These are phyloP conservation scores for Didymodactylos carnosus DNA, from an alignment of 2,888 invertebrate genomes.

Conservation along the genomic window DNA sequence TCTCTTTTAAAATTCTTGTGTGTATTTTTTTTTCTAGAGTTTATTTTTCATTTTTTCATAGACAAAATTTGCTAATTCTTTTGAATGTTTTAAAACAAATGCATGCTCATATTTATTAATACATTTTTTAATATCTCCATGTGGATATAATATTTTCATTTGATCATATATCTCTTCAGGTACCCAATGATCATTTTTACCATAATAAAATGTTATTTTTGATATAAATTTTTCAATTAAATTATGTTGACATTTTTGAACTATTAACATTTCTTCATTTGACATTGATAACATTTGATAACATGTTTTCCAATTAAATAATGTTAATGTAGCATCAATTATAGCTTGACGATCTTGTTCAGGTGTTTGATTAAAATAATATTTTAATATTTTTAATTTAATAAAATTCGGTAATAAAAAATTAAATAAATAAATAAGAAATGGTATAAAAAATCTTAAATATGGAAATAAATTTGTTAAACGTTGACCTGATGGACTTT, in stretches of 20 bases:
- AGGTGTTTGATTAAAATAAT: neutral
- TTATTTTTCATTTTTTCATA: constrained; percentile 23
- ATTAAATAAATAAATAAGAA: neutral
- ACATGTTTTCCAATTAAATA: constrained; percentile 5
- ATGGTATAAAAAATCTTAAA: neutral
- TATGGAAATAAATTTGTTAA: constrained; percentile 40
- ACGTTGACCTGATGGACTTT: constrained; percentile 53
- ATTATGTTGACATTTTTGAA: constrained; percentile 47
- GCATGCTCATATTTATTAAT: neutral
- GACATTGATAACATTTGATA: constrained; percentile 23
- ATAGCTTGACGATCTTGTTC: neutral
- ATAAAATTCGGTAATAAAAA: neutral
- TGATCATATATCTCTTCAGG: constrained; percentile 51
- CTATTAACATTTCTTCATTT: constrained; percentile 49
- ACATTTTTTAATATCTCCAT: constrained; percentile 38
- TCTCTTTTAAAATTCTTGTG: too few relatives aligned
- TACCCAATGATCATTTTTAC: constrained; percentile 59
- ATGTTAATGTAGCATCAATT: neutral
- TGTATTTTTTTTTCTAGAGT: too few relatives aligned
- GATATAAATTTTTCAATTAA: constrained; percentile 42
- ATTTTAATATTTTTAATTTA: neutral
- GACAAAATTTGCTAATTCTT: constrained; percentile 28
- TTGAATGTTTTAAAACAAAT: constrained; percentile 40
- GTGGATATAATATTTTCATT: constrained; percentile 43
- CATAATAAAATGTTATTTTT: constrained; percentile 58